Base-by-base conservation (phyloP, 2,888 invertebrate genomes). In the Rhodophaea formosa region DNA sequence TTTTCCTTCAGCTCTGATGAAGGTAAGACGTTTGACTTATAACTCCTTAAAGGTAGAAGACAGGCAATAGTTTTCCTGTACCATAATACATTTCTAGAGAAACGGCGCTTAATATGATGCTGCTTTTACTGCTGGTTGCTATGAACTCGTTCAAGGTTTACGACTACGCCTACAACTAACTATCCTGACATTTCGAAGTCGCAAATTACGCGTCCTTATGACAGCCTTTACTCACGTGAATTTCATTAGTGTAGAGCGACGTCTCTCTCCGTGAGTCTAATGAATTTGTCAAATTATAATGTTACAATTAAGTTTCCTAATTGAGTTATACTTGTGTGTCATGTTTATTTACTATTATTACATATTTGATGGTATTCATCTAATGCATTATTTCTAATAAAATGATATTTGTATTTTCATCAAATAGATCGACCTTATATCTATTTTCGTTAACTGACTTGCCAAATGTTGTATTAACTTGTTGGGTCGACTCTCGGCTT, bases 401-500 rank as follows among this genome's bases (percentile, higher is more conserved):
- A 23, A 23, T 23, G 23, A 23, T 3, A 23, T 23, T 23, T 23
- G 16, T 16, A 45, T 8, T 2, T 15, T 16, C 12, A 46, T 23
- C 12, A 10, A 35, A 14, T 14, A 15, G 12, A 15, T 35, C 32
- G 17, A 17, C 6, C 49, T 8, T 23, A 23, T 15, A 23, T 32
- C 15, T 23, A n/a, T 45, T 30, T 54, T 17, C 32, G 44, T 45
- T 32, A 54, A 15, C 16, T 15, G 54, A 16, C 32, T 45, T 55
- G 32, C 45, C 7, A 32, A 53, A 55, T 32, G 32, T 45, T 32
- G 30, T 45, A 43, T 54, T 45, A 30, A 54, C 54, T 55, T 35
- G 54, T 44, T 16, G 8, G 54, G 30, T 16, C 45, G 32, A 51
- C 35, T 49, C 32, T 51, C 49, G 56, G 46, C 58, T 58, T 57